Evolutionary conservation across 1,140 invertebrate genomes (phyloP).

Genomic region (Mycetomoellerius zeteki): DNA sequence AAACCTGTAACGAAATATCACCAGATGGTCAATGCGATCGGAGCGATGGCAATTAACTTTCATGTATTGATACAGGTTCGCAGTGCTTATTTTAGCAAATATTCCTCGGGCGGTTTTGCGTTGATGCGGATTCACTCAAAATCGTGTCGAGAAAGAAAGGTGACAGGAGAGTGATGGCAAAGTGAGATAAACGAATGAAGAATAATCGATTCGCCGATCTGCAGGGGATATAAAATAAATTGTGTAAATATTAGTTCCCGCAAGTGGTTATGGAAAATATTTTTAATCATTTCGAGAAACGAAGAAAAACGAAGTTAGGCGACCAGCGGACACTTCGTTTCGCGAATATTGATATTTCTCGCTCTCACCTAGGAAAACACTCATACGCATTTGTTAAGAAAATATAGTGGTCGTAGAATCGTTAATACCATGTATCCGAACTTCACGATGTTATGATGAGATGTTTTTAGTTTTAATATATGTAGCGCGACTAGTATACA

Average conservation of each 20-base stretch:
- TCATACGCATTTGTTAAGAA: constrained; percentile 54
- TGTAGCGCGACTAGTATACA: not conserved
- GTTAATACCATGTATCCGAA: constrained; percentile 28
- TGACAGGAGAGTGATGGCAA: not conserved
- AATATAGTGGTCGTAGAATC: constrained; percentile 33
- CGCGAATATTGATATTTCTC: constrained; percentile 54
- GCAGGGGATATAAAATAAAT: constrained; percentile 51
- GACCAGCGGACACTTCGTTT: constrained; percentile 36
- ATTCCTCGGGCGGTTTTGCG: constrained; percentile 49
- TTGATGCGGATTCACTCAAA: constrained; percentile 17
- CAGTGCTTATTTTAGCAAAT: constrained; percentile 63
- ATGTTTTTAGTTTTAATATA: constrained; percentile 28
- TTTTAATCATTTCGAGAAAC: constrained; percentile 44
- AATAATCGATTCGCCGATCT: constrained; percentile 56
- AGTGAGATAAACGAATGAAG: constrained; percentile 23
- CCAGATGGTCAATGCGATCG: constrained; percentile 50
- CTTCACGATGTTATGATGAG: not conserved
- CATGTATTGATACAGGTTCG: constrained; percentile 56
- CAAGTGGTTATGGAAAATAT: constrained; percentile 59
- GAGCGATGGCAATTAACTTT: constrained; percentile 62
- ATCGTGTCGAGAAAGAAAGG: constrained; percentile 36
- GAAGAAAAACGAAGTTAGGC: constrained; percentile 24
- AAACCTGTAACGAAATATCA: constrained; percentile 65
- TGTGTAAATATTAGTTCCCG: constrained; percentile 54
- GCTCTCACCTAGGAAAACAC: constrained; percentile 41